Percentiles rank a stretch among this genome's conserved stretches.
Conservation (phyloP, 2,113 vertebrate genomes). For the Butorides virescens region DNA sequence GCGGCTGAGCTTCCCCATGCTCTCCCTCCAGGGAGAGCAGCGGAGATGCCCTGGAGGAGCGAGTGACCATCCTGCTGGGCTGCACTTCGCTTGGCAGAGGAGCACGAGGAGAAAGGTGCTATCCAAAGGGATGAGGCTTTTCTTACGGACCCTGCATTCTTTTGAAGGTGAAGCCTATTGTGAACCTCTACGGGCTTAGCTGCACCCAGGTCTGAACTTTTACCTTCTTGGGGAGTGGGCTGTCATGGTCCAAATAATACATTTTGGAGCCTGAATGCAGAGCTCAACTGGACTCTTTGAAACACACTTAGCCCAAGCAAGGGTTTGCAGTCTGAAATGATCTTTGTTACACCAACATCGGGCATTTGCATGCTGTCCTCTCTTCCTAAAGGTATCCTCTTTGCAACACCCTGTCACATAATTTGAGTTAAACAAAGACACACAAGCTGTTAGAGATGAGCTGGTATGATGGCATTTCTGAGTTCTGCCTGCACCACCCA, state of each 20-base stretch:
- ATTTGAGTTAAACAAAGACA: not conserved
- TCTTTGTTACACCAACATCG: not conserved
- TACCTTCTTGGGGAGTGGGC: not conserved
- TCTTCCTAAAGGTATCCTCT: not conserved
- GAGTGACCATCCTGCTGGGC: not conserved
- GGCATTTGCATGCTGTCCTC: not conserved
- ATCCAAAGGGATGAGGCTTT: not conserved
- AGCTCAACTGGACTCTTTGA: not conserved
- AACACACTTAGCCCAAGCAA: not conserved
- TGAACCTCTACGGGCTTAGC: not conserved
- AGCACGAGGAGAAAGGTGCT: not conserved
- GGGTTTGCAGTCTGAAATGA: not conserved
- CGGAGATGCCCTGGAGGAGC: not conserved
- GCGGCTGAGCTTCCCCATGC: fast-evolving
- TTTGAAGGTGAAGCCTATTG: not conserved
- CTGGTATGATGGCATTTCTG: not conserved
- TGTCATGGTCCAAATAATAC: not conserved
- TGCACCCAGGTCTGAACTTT: not conserved
- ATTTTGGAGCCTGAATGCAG: not conserved
- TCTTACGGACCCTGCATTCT: not conserved
- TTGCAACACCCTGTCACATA: not conserved
- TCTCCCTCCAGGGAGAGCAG: not conserved
- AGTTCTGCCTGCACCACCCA: not conserved
- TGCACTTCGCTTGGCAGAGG: fast-evolving
- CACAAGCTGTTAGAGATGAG: not conserved